phyloP scores from a whole-genome alignment of 2,113 vertebrate species.

The Cyanoramphus novaezelandiae region DNA sequence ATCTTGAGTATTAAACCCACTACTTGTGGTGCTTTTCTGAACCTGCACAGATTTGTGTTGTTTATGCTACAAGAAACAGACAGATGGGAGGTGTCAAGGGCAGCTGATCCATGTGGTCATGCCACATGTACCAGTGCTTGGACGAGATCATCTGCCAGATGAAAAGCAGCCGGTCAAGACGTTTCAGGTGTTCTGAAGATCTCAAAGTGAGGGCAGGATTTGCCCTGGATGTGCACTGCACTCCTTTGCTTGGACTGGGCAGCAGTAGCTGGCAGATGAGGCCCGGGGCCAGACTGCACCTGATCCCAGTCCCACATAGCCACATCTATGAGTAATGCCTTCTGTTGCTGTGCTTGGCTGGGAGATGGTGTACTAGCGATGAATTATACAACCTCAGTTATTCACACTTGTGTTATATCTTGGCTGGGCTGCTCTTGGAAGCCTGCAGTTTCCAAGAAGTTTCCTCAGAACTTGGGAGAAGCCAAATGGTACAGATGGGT shows the following conservation, averaged over 20 bases:
- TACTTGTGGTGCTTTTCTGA: background rate
- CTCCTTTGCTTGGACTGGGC: background rate
- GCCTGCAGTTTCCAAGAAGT: conserved; percentile 18
- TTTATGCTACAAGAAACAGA: background rate
- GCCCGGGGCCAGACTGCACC: background rate
- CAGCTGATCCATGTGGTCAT: background rate
- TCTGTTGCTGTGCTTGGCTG: conserved; percentile 23
- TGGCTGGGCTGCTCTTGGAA: conserved; percentile 34
- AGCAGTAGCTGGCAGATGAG: background rate
- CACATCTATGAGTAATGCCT: conserved; percentile 8
- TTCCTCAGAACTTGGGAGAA: conserved; percentile 23
- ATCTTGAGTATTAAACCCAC: rapidly evolving
- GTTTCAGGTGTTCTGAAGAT: background rate
- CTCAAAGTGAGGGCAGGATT: background rate
- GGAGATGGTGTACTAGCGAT: background rate
- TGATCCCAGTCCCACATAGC: background rate
- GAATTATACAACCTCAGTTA: conserved; percentile 22
- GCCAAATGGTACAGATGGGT: background rate
- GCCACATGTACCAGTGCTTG: rapidly evolving
- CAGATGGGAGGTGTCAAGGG: background rate
- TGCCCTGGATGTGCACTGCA: background rate
- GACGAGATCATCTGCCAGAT: background rate
- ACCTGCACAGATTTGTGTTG: background rate
- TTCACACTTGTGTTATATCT: conserved; percentile 41
- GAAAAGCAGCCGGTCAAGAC: background rate